phyloP scores from a whole-genome alignment of 2,797 vertebrate genomes.

The Ateles fusciceps region DNA sequence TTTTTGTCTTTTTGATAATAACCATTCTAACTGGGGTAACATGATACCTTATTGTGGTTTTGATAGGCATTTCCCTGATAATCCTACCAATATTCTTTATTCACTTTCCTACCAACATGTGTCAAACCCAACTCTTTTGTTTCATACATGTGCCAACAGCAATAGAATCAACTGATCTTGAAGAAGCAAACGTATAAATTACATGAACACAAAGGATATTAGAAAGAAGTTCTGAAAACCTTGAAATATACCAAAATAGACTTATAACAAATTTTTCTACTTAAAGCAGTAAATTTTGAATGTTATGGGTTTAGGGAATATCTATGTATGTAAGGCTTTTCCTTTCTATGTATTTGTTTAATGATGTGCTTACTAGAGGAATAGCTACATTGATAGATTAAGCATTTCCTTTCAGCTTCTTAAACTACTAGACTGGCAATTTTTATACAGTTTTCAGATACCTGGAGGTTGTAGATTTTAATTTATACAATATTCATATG shows the following conservation, averaged over 20 bases:
- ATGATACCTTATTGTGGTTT: neutral
- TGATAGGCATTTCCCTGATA: neutral
- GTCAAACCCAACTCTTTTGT: neutral
- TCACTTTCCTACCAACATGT: neutral
- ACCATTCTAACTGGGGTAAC: neutral
- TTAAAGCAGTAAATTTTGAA: neutral
- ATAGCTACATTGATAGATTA: neutral
- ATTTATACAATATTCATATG: neutral
- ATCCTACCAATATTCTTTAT: neutral
- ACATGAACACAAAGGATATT: neutral
- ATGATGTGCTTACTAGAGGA: neutral
- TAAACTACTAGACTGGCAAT: neutral
- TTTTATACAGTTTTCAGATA: neutral
- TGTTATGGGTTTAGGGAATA: neutral
- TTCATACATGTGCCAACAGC: neutral
- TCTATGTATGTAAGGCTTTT: rapidly evolving
- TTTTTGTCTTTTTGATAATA: neutral
- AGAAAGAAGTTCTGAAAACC: neutral
- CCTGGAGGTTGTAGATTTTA: neutral
- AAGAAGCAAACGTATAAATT: neutral
- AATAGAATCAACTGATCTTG: neutral
- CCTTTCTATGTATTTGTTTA: neutral
- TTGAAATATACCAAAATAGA: neutral
- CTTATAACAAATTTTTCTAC: neutral
- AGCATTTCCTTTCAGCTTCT: neutral